Evolutionary conservation across 2,888 invertebrate genomes (phyloP), one percentile per base, ranked within the genome.

Genomic region (Anarsia innoxiella): DNA sequence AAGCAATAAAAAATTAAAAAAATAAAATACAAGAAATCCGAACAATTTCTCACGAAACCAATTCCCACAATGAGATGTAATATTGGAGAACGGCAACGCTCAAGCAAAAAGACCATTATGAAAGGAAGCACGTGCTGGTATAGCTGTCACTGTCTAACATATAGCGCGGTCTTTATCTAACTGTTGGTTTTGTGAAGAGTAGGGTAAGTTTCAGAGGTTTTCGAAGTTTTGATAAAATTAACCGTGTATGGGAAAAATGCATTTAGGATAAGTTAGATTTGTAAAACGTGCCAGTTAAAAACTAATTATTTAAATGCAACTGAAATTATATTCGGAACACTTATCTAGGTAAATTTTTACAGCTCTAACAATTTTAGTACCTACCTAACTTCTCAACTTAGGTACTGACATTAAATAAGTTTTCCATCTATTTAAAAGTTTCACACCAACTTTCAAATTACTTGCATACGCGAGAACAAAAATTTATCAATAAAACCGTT

Each of bases 81-180:
- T 77, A 79, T 68, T 56, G 65, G 76, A 73, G 71, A n/a, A n/a
- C 59, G 58, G 60, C 78, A 78, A 75, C 66, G 59, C 61, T 58
- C 64, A 78, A 73, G 59, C 64, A 72, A 75, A 71, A 73, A 66
- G 66, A 77, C 61, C 59, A 73, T 68, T 68, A 75, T 66, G 71
- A 74, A 71, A 78, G 67, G 71, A 71, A 72, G 75, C 83, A 83
- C 83, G 83, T 83, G 83, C 77, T 77, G 58, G 48, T 68, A 56
- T 49, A 34, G 38, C 50, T 41, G 28, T 73, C 72, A 51, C 63
- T 41, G 54, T 77, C 61, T 37, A 30, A 28, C 59, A 13, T 44
- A 51, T 47, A 41, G 57, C 57, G 50, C 42, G 40, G 35, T 70
- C 65, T 51, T 64, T 46, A 37, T 59, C 50, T 35, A 9, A 31